A percentile compares a stretch with the other conserved stretches of the same genome.
phyloP scores from a whole-genome alignment of 92 coral and sea anemone genomes.

The Umimayanthus chanpuru region DNA sequence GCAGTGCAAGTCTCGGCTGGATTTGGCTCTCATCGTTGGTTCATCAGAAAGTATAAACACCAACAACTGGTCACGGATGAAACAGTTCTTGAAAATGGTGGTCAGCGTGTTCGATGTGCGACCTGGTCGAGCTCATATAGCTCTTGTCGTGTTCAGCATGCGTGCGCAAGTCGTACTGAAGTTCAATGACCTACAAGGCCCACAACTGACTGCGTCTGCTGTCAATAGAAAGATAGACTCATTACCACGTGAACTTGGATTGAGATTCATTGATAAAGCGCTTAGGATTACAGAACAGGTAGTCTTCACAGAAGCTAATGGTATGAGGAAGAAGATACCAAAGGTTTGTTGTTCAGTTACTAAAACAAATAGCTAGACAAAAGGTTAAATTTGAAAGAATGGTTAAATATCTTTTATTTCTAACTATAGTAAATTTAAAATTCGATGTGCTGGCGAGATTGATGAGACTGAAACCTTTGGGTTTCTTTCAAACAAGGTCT shows the following conservation, averaged over 20 bases:
- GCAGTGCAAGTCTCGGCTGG: conserved; percentile 17
- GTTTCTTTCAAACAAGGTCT: too few species aligned
- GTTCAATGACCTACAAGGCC: conserved; percentile 20
- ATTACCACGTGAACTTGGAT: conserved; percentile 25
- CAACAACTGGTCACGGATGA: conserved; percentile 3
- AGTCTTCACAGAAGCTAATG: conserved; percentile 16
- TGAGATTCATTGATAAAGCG: conserved; percentile 33
- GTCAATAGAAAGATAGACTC: conserved; percentile 14
- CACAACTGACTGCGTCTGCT: conserved; percentile 7
- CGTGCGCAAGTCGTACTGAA: conserved; percentile 21
- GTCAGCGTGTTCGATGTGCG: conserved; percentile 21
- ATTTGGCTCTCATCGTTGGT: conserved; percentile 19
- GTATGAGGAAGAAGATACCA: conserved; percentile 18
- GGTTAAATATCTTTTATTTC: too few species aligned
- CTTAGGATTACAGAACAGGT: conserved; percentile 32
- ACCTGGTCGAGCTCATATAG: conserved; percentile 10
- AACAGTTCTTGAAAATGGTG: conserved; percentile 18
- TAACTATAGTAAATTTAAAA: too few species aligned
- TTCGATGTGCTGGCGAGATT: too few species aligned
- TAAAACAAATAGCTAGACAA: not conserved
- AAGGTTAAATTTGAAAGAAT: too few species aligned
- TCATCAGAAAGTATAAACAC: conserved; percentile 30
- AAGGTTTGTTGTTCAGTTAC: conserved; percentile 21
- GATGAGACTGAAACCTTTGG: too few species aligned
- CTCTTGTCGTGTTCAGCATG: conserved; percentile 32